phyloP scores from a whole-genome alignment of 2,113 vertebrate species.

The Ardeotis arabs region DNA sequence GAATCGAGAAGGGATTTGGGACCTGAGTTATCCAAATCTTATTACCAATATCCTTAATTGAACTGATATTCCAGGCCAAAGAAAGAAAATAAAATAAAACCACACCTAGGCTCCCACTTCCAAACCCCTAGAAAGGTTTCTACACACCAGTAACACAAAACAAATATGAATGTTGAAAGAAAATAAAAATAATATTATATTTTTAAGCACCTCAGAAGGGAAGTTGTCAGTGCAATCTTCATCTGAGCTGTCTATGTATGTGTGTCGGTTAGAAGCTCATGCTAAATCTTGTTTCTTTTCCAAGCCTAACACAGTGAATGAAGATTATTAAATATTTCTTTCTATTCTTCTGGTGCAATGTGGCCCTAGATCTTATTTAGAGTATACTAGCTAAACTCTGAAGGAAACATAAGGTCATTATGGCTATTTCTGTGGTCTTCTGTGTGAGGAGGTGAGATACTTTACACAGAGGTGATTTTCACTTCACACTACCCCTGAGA shows the following conservation, averaged over 20 bases:
- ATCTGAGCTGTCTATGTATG: too few species aligned
- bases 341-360: neutral
- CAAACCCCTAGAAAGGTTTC: neutral
- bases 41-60: neutral
- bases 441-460: neutral
- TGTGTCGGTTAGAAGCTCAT: neutral
- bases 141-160: neutral
- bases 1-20: neutral
- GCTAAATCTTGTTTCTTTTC: neutral
- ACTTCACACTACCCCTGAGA: neutral
- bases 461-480: neutral
- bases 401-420: neutral
- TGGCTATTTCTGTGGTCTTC: neutral
- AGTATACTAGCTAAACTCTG: neutral
- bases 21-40: neutral
- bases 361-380: neutral
- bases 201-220: neutral
- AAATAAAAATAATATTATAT: neutral
- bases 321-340: neutral
- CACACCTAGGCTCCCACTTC: fast-evolving
- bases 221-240: neutral
- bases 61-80: neutral
- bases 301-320: neutral
- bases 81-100: neutral
- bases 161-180: neutral